Evolutionary conservation across 2,113 vertebrate genomes (phyloP).

Genomic region (Dolichallabes microphthalmus): DNA sequence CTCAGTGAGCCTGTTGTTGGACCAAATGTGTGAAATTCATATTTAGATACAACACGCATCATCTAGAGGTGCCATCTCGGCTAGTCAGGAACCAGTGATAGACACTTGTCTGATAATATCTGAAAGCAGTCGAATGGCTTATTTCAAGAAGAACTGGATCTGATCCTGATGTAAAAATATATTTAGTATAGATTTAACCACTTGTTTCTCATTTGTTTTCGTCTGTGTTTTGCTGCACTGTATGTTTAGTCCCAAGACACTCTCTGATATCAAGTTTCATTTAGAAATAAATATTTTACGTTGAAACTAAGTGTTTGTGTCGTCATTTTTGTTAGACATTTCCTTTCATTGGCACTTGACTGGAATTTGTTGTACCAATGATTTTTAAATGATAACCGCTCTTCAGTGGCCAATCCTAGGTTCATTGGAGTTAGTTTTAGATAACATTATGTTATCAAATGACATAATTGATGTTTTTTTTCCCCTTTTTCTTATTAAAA

Average conservation of each 20-base stretch:
- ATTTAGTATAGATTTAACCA: slow-evolving; percentile 43
- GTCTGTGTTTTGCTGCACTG: slow-evolving; percentile 56
- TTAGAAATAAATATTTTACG: slow-evolving; percentile 61
- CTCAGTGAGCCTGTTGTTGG: slow-evolving; percentile 40
- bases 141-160: slow-evolving; percentile 52
- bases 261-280: slow-evolving; percentile 35
- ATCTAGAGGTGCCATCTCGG: slow-evolving; percentile 12
- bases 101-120: slow-evolving; percentile 16
- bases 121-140: slow-evolving; percentile 29
- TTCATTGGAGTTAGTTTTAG: background rate
- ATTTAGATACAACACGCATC: slow-evolving; percentile 31
- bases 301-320: slow-evolving; percentile 38
- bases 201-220: slow-evolving; percentile 29
- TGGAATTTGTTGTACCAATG: background rate
- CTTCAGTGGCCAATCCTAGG: background rate
- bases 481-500: background rate
- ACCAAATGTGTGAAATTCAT: slow-evolving; percentile 41
- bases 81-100: slow-evolving; percentile 21
- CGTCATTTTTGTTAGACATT: background rate
- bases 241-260: slow-evolving; percentile 48
- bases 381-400: background rate
- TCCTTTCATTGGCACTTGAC: background rate
- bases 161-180: slow-evolving; percentile 38
- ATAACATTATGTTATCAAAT: background rate
- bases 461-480: background rate